Percentiles rank a stretch among this genome's conserved stretches.
phyloP scores from a whole-genome alignment of 2,113 vertebrate species.

The Rhinoderma darwinii region DNA sequence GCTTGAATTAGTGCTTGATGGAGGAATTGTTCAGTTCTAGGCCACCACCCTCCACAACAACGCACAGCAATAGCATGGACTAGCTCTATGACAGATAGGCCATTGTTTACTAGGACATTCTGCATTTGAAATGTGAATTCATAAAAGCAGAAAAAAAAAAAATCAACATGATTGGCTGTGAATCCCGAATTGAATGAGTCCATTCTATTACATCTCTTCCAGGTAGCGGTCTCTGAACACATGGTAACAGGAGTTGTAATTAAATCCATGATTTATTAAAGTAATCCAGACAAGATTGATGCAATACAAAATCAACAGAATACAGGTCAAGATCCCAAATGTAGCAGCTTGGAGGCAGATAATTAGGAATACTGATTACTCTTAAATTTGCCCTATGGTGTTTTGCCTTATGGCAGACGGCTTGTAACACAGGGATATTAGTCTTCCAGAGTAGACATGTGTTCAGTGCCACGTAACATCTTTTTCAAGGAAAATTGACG shows the following conservation, averaged over 20 bases:
- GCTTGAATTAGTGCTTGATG: neutral
- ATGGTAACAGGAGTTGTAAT: neutral
- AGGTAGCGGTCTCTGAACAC: neutral
- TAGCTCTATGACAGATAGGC: neutral
- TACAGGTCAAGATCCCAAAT: neutral
- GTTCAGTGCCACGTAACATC: neutral
- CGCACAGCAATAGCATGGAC: too few relatives aligned
- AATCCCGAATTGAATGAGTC: neutral
- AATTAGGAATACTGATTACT: neutral
- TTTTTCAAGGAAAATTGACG: neutral
- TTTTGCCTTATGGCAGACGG: neutral
- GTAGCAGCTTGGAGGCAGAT: neutral
- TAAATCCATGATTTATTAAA: neutral
- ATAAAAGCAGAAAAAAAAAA: neutral
- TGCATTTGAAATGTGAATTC: neutral
- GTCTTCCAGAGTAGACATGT: neutral
- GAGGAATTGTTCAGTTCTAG: too few relatives aligned
- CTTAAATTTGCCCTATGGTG: neutral
- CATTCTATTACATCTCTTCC: neutral
- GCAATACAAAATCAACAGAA: neutral
- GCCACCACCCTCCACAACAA: neutral
- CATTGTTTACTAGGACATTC: neutral
- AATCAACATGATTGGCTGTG: neutral
- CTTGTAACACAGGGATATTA: neutral
- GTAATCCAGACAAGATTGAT: neutral